phyloP scores from a whole-genome alignment of 2,113 vertebrate genomes.

The Aphelocoma coerulescens region DNA sequence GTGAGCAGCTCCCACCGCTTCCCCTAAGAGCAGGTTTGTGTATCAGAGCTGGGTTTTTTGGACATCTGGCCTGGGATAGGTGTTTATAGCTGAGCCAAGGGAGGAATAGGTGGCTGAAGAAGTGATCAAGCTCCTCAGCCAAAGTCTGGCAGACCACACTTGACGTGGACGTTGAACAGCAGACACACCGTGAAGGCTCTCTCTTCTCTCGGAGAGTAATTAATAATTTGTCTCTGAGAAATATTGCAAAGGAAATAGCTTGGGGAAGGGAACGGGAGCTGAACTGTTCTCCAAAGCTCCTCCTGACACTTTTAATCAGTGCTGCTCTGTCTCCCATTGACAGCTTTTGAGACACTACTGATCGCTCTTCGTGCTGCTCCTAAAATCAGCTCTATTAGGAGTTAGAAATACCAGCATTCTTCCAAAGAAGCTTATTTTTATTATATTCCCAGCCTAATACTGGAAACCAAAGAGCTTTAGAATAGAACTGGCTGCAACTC shows the following conservation, averaged over 20 bases:
- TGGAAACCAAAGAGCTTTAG: constrained; percentile 43
- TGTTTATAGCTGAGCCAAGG: neutral
- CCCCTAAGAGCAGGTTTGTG: neutral
- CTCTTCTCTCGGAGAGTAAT: neutral
- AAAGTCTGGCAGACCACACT: accelerated
- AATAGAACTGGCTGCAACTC: constrained; percentile 32
- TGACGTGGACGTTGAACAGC: accelerated
- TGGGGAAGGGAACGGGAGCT: neutral
- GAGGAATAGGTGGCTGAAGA: neutral
- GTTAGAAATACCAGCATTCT: neutral
- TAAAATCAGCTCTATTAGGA: neutral
- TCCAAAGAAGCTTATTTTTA: constrained; percentile 48
- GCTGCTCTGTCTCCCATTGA: constrained; percentile 24
- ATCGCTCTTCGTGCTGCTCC: neutral
- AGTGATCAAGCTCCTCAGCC: neutral
- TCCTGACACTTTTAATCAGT: neutral
- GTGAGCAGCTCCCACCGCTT: neutral
- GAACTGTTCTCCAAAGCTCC: neutral
- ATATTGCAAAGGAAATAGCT: neutral
- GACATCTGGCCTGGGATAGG: neutral
- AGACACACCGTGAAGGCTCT: neutral
- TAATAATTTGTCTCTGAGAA: neutral
- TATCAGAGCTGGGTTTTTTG: neutral
- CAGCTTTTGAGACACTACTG: neutral
- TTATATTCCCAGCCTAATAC: constrained; percentile 36